Percentiles rank a stretch among this genome's conserved stretches.
Conservation (phyloP, 2,113 vertebrate genomes). For the Myotis davidii region DNA sequence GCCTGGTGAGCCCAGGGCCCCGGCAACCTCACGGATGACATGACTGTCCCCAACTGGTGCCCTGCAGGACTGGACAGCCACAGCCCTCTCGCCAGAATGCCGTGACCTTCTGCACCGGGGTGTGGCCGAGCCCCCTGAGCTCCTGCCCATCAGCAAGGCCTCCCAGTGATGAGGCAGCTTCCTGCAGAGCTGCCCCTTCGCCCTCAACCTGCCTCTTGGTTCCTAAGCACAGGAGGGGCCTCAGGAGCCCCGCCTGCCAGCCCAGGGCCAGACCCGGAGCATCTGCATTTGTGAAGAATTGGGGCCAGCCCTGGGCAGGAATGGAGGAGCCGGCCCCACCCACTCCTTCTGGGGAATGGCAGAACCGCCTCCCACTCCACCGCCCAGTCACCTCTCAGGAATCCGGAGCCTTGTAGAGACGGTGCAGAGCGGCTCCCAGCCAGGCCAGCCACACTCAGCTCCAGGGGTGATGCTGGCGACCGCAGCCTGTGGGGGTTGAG, state of each 20-base stretch:
- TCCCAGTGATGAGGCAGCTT: neutral
- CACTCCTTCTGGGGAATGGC: too few relatives aligned
- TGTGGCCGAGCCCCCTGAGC: neutral
- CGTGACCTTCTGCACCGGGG: neutral
- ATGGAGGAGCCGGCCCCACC: fast-evolving
- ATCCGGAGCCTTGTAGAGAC: neutral
- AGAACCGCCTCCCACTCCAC: neutral
- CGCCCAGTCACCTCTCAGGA: slow-evolving; percentile 52
- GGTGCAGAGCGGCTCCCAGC: neutral
- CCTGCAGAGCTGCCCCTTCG: neutral
- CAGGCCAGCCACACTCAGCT: neutral
- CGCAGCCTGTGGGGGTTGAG: fast-evolving
- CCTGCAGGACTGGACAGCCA: too few relatives aligned
- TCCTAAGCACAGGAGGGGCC: neutral
- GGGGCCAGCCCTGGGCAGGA: neutral
- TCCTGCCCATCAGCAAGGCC: neutral
- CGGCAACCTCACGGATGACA: fast-evolving
- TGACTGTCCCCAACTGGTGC: fast-evolving
- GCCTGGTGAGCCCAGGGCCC: too few relatives aligned
- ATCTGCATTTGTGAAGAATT: neutral
- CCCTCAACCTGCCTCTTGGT: neutral
- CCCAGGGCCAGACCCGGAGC: neutral
- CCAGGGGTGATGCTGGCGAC: neutral
- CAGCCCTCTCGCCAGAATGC: neutral
- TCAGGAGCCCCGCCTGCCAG: neutral